A percentile compares a stretch with the other conserved stretches of the same genome.
Conservation (phyloP, 2,888 invertebrate species). For the Amaurobius ferox region DNA sequence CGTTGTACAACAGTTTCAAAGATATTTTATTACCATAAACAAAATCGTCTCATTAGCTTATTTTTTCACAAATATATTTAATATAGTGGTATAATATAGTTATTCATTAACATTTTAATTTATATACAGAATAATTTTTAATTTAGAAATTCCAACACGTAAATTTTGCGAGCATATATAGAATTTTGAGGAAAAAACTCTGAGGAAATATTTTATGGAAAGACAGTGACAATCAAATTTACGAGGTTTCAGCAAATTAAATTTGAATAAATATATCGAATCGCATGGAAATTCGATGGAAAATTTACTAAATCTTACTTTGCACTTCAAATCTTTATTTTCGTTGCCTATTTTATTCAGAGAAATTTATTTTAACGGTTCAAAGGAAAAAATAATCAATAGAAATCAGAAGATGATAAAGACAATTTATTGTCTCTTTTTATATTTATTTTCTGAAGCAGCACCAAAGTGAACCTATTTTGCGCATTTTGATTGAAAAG, state of each 20-base stretch:
- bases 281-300: not conserved
- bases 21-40: no score
- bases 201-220: no score
- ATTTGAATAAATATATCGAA: not conserved
- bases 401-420: not conserved
- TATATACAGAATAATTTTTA: no score
- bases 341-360: not conserved
- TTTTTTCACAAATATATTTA: no score
- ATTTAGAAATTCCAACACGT: no score
- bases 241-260: not conserved
- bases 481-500: slow-evolving; percentile 3
- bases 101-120: no score
- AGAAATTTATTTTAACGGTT: not conserved
- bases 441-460: not conserved
- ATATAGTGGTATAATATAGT: no score
- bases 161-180: no score
- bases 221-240: no score
- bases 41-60: no score
- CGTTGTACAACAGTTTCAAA: no score
- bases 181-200: no score
- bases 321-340: not conserved
- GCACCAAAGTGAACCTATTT: not conserved
- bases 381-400: not conserved
- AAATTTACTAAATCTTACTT: not conserved
- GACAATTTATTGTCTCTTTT: not conserved